Base-by-base conservation (phyloP, 2,888 invertebrate genomes). In the Cecidostiba fungosa region DNA sequence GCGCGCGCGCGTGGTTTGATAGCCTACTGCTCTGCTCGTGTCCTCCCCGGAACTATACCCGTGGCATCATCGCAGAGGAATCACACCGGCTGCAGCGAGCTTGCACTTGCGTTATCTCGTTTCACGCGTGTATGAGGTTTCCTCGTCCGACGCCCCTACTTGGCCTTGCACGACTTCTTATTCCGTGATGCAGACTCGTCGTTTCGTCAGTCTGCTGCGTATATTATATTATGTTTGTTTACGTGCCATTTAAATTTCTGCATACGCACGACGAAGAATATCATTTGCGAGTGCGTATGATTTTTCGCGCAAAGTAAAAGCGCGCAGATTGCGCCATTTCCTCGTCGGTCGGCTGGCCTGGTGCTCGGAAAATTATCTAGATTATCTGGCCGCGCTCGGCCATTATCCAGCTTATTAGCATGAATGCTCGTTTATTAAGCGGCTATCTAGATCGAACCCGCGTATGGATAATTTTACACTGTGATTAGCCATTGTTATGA, bases 321-420 rank as follows among this genome's bases (percentile, higher is more conserved):
- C 19, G n/a, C 23, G 43, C 36, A 1, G n/a, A 62, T 19, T 39
- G 39, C n/a, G 16, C n/a, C n/a, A 43, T 72, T 72, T 39, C 72
- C 23, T 23, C 23, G 23, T 19, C 8, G 39, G 10, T 0, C 26
- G 36, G 26, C 39, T 19, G 29, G 70, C 26, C 54, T 59, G 54
- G 0, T 1, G 54, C 54, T 8, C n/a, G 12, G 47, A 69, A 76
- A 69, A 76, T 76, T 32, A 76, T 76, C 69, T 36, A 66, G 59
- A 82, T 76, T 36, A 82, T 36, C 74, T n/a, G 8, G 36, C 50
- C 36, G 16, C 36, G n/a, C n/a, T 54, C 54, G 54, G 10, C 76
- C 82, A 82, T 76, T 83, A 70, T 32, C 59, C 77, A 77, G 70
- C 77, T 77, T 77, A 59, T 77, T 70, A 77, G 59, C 77, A 54